A percentile compares a stretch with the other conserved stretches of the same genome.
Evolutionary conservation across 2,113 vertebrate genomes (phyloP).

Genomic region (Cheilinus undulatus): DNA sequence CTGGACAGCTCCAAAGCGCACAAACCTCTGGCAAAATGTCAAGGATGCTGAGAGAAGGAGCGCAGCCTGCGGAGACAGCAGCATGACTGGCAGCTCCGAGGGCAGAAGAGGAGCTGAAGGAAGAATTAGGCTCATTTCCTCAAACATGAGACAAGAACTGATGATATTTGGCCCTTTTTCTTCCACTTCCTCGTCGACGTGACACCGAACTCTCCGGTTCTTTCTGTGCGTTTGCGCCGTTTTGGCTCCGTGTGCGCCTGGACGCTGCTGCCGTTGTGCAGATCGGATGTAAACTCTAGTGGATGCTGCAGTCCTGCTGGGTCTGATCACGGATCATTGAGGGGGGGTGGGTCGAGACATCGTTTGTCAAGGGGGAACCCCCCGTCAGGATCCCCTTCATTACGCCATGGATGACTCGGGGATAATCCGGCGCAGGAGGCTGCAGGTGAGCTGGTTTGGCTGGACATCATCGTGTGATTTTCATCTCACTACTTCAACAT

Average conservation of each 20-base stretch:
- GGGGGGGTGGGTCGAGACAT: conserved; percentile 18
- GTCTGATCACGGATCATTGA: conserved; percentile 12
- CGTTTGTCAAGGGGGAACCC: conserved; percentile 30
- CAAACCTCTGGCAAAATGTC: conserved; percentile 48
- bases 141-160: conserved; percentile 12
- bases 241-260: conserved; percentile 25
- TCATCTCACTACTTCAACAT: background rate
- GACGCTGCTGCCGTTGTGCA: conserved; percentile 36
- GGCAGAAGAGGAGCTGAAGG: background rate
- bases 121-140: background rate
- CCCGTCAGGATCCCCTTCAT: conserved; percentile 23
- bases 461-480: background rate
- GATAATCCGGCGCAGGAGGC: conserved; percentile 84
- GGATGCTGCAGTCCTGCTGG: conserved; percentile 45
- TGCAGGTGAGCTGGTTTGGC: conserved; percentile 81
- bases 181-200: conserved; percentile 42
- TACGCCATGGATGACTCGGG: conserved; percentile 84
- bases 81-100: conserved; percentile 25
- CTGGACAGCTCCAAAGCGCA: conserved; percentile 12
- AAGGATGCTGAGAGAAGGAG: conserved; percentile 53
- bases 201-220: conserved; percentile 42
- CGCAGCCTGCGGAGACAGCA: conserved; percentile 9
- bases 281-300: conserved; percentile 27
- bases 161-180: conserved; percentile 7
- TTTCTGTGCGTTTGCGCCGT: background rate